phyloP scores from a whole-genome alignment of 2,888 invertebrate genomes.

The Sinodicranocentrus sp. region DNA sequence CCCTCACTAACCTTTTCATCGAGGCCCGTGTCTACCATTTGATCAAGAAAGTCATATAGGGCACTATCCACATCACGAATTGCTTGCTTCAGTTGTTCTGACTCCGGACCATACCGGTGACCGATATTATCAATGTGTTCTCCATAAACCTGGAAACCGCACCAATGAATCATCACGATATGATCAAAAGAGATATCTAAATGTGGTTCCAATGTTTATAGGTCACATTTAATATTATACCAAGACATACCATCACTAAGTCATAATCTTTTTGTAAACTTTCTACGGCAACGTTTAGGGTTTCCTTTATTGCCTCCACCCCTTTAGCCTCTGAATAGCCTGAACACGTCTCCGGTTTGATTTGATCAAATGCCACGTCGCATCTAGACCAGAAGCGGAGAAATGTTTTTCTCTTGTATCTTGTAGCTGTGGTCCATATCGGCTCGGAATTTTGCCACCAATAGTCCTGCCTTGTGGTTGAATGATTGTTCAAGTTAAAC shows the following conservation, averaged over 20 bases:
- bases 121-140: slow-evolving; percentile 77
- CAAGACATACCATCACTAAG: slow-evolving; percentile 77
- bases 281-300: slow-evolving; percentile 75
- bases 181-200: no score
- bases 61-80: slow-evolving; percentile 77
- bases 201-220: no score
- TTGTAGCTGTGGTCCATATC: slow-evolving; percentile 78
- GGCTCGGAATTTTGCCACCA: slow-evolving; percentile 78
- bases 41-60: slow-evolving; percentile 77
- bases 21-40: slow-evolving; percentile 76
- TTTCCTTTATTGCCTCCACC: slow-evolving; percentile 72
- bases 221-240: no score
- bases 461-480: slow-evolving; percentile 71
- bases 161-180: not conserved
- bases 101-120: slow-evolving; percentile 78
- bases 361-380: slow-evolving; percentile 77
- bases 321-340: slow-evolving; percentile 73
- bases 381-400: slow-evolving; percentile 77
- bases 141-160: slow-evolving; percentile 77
- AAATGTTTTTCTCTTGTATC: slow-evolving; percentile 76
- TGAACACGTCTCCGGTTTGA: slow-evolving; percentile 73
- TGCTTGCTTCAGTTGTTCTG: slow-evolving; percentile 77
- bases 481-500: slow-evolving; percentile 71
- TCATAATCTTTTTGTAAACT: slow-evolving; percentile 76
- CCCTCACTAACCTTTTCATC: slow-evolving; percentile 74